Percentiles rank a stretch among this genome's conserved stretches.
phyloP scores from a whole-genome alignment of 1,140 invertebrate species.

The Cydia fagiglandana region DNA sequence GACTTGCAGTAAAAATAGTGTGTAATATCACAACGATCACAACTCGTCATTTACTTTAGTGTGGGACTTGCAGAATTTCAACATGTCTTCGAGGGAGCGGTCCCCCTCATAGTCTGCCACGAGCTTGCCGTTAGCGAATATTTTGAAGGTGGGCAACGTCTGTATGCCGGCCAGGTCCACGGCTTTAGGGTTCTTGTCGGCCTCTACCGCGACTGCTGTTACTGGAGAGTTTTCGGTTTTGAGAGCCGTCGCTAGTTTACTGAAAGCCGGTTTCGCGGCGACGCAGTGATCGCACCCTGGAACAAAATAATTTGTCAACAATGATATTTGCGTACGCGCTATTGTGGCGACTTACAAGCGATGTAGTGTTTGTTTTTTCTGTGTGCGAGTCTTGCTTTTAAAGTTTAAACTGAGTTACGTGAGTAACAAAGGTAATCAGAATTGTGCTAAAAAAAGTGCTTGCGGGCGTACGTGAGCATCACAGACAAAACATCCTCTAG shows the following conservation, averaged over 20 bases:
- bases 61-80: conserved; percentile 51
- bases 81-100: conserved; percentile 70
- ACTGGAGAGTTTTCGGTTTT: conserved; percentile 84
- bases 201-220: conserved; percentile 89
- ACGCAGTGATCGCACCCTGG: conserved; percentile 95
- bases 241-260: conserved; percentile 83
- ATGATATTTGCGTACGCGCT: too few relatives aligned
- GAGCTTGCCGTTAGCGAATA: conserved; percentile 88
- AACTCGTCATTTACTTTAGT: conserved; percentile 62
- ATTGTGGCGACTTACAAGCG: too few relatives aligned
- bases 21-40: conserved; percentile 47
- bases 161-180: conserved; percentile 86
- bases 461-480: too few relatives aligned
- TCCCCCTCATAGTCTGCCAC: conserved; percentile 85
- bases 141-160: conserved; percentile 92
- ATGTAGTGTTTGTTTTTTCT: too few relatives aligned
- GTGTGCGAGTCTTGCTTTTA: too few relatives aligned
- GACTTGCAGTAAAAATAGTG: neutral
- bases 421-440: too few relatives aligned
- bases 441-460: too few relatives aligned
- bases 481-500: too few relatives aligned
- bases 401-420: too few relatives aligned
- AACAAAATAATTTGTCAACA: conserved; percentile 41
- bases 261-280: conserved; percentile 90
- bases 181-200: conserved; percentile 83